Evolutionary conservation across 2,888 invertebrate species (phyloP), one percentile per base, ranked within the genome.

Genomic region (Meta bourneti): DNA sequence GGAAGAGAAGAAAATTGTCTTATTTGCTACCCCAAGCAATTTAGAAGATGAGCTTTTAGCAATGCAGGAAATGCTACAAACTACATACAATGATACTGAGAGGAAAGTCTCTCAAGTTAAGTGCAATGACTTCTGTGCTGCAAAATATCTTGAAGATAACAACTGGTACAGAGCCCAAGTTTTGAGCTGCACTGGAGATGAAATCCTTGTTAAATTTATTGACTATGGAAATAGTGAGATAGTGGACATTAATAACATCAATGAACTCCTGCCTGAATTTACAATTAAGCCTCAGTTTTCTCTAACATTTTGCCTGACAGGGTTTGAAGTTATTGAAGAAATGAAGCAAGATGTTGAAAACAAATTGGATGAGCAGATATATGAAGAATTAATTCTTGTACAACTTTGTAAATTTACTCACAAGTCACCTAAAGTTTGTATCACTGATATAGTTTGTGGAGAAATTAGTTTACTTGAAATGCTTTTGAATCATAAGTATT

Each of bases 181-280:
- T 78, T 13, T 92, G n/a, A 70, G 19, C 16, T 9, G 16, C 11
- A 34, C 74, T 34, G 80, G 74, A 1, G 69, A 83, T 7, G 74
- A 75, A 54, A 52, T 92, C 9, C 78, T 54, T 77, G 94, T 95
- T 7, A 93, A 94, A 20, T 95, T 94, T 93, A 94, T 95, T 54
- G 95, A 95, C 93, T 95, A 94, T 93, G 95, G 95, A n/a, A 95
- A 94, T 88, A 93, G 93, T 20, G 94, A 94, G 79, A 88, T 78
- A 7, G 82, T 89, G 11, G 19, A 80, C 19, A 52, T 34, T n/a
- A 75, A 87, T 11, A 48, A 74, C 72, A 79, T 93, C 8, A 52
- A 71, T 19, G 82, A 86, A 54, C 79, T 91, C 19, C 20, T 74
- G 16, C 20, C 82, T 6, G 88, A 90, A 19, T 92, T 92, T 79